phyloP scores from a whole-genome alignment of 2,888 invertebrate species.

The Drosophila anomalata region DNA sequence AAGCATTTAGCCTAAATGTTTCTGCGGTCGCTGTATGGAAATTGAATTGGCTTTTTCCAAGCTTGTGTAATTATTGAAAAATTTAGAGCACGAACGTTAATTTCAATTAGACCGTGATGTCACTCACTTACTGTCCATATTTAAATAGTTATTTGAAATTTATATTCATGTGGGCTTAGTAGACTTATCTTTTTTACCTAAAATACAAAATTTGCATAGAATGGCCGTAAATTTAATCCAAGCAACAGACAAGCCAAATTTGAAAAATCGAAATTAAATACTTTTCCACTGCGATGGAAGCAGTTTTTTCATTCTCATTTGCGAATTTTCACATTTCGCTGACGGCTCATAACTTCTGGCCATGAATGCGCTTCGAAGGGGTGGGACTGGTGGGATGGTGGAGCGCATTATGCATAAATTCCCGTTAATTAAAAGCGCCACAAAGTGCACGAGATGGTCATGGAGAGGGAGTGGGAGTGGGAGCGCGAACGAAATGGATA shows the following conservation, averaged over 20 bases:
- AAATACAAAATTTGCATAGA: not conserved
- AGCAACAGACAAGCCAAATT: not conserved
- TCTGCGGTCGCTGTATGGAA: slow-evolving; percentile 40
- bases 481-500: slow-evolving; percentile 26
- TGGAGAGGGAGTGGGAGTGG: slow-evolving; percentile 2
- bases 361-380: slow-evolving; percentile 14
- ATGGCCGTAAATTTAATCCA: not conserved
- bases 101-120: slow-evolving; percentile 40
- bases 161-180: not conserved
- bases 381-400: not conserved
- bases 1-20: slow-evolving; percentile 51
- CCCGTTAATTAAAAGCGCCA: slow-evolving; percentile 73
- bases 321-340: slow-evolving; percentile 51
- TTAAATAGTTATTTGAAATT: slow-evolving; percentile 7
- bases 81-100: slow-evolving; percentile 17
- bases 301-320: slow-evolving; percentile 48
- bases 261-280: slow-evolving; percentile 31
- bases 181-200: too few relatives aligned
- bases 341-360: slow-evolving; percentile 55
- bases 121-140: slow-evolving; percentile 16
- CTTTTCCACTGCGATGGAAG: slow-evolving; percentile 20
- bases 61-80: slow-evolving; percentile 28
- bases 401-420: slow-evolving; percentile 74
- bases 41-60: slow-evolving; percentile 11
- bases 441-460: slow-evolving; percentile 62